Percentiles rank a stretch among this genome's conserved stretches.
Conservation (phyloP, 2,888 invertebrate species). For the Spatulosminthurus flaviceps region DNA sequence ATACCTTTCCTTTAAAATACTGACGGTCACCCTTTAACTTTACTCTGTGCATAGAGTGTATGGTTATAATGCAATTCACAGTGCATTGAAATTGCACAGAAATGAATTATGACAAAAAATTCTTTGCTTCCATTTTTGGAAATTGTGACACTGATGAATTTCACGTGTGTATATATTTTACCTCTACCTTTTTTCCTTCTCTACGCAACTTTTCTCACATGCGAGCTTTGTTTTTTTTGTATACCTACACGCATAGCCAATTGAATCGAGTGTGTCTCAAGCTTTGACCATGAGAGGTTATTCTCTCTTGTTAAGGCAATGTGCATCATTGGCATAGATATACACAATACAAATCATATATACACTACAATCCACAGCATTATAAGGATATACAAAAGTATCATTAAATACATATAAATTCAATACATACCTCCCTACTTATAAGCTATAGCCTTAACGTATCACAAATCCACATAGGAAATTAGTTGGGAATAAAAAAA, state of each 20-base stretch:
- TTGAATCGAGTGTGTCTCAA: background rate
- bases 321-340: background rate
- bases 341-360: no score
- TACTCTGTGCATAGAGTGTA: no score
- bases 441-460: no score
- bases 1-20: no score
- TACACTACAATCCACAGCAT: no score
- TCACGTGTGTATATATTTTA: conserved; percentile 27
- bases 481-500: no score
- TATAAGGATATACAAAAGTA: no score
- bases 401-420: no score
- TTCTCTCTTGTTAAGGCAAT: background rate
- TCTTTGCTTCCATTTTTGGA: conserved; percentile 46
- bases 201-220: background rate
- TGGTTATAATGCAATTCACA: background rate
- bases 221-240: background rate
- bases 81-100: conserved; percentile 30
- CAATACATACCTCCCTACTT: no score
- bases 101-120: conserved; percentile 45
- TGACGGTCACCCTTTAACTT: background rate
- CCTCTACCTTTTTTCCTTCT: no score
- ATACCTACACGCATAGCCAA: background rate
- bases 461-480: no score
- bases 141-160: conserved; percentile 40
- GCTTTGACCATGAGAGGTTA: conserved; percentile 5